Evolutionary conservation across 2,797 vertebrate species (phyloP).

Genomic region (Xenentodon cancila): DNA sequence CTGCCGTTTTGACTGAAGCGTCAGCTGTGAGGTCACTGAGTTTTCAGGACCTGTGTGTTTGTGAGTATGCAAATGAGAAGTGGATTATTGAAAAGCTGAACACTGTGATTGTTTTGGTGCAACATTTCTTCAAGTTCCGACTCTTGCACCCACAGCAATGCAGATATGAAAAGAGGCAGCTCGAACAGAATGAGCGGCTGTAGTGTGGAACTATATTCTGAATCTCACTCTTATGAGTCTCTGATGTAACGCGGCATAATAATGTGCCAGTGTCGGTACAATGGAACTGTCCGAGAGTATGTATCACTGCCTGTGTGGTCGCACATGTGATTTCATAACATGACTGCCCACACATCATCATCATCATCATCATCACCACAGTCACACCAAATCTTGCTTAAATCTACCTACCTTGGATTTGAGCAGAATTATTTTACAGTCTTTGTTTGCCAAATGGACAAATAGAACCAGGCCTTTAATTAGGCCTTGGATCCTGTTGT

Average conservation of each 20-base stretch:
- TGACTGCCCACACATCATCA: constrained; percentile 44
- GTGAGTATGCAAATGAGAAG: constrained; percentile 16
- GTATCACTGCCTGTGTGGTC: constrained; percentile 9
- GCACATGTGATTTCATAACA: constrained; percentile 34
- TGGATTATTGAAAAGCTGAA: constrained; percentile 21
- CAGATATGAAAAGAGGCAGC: not conserved
- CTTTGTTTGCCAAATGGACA: constrained; percentile 17
- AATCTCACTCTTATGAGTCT: constrained; percentile 15
- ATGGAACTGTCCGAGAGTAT: constrained; percentile 16
- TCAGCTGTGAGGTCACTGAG: constrained; percentile 62
- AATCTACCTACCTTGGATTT: constrained; percentile 3
- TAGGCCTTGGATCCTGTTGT: constrained; percentile 29
- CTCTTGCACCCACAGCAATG: not conserved
- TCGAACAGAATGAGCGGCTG: constrained; percentile 13
- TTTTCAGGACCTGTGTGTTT: constrained; percentile 43
- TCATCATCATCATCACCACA: constrained; percentile 6
- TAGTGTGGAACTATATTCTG: constrained; percentile 17
- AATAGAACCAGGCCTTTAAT: constrained; percentile 38
- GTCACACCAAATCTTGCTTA: constrained; percentile 33
- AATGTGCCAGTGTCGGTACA: constrained; percentile 18
- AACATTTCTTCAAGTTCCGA: constrained; percentile 8
- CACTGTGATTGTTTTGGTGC: constrained; percentile 5
- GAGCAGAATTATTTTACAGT: constrained; percentile 24
- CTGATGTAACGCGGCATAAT: constrained; percentile 5
- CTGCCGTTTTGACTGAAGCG: constrained; percentile 55